Base-by-base conservation (phyloP, 30 jellyfish, hydroid and myxozoan genomes). In the Sanderia malayensis region DNA sequence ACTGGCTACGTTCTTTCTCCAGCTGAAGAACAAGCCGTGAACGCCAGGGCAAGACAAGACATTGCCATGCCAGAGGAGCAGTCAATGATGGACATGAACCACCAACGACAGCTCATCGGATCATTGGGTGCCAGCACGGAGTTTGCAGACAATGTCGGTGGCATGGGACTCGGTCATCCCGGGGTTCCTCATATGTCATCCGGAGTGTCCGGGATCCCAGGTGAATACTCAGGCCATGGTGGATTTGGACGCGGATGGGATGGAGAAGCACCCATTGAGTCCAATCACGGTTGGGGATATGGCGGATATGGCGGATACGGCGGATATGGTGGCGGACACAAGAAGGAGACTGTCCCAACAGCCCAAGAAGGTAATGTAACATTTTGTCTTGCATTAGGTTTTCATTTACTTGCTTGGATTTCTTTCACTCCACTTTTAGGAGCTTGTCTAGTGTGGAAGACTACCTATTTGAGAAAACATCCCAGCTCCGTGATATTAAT, bases 31-130 rank as follows among this genome's bases (percentile, higher is more conserved):
- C 32, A 57, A 33, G 26, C 86, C 31, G 73, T 33, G 18, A 81
- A 74, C 23, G 96, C 87, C 30, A 65, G 62, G 19, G 52, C 80
- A 26, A 70, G 97, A 11, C 97, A 89, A 55, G 97, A 89, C 68
- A 89, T 89, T 29, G 97, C 97, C 61, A 82, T 89, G 95, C 97
- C 97, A 17, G 97, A 89, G 58, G 97, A 89, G 47, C 97, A 89
- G 49, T 78, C 95, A 26, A 69, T 89, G 89, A 82, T 89, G 76
- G 97, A 89, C 70, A 95, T 89, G 26, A 82, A 79, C 63, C 67
- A 89, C 34, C 97, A 89, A 66, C 70, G 97, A 67, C 97, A 89
- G 63, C 73, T 89, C 71, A 89, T 89, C 49, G 97, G 97, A 29
- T 82, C 97, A 58, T 83, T 89, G 73, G 97, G 97, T 19, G 97